A percentile compares a stretch with the other conserved stretches of the same genome.
Conservation (phyloP, 2,888 invertebrate genomes). For the Drosophila atripex region DNA sequence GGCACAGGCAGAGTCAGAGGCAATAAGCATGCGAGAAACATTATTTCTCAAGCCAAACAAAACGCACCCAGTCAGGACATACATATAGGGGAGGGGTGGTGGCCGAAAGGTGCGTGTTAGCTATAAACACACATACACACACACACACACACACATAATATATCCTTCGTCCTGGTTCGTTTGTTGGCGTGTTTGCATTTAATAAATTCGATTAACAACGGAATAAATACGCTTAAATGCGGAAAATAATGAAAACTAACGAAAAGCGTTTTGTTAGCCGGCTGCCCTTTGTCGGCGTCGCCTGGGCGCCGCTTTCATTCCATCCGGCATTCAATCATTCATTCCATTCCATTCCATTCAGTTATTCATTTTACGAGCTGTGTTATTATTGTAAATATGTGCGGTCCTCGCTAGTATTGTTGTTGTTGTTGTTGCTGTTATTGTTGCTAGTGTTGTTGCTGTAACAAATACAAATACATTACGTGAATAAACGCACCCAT, state of each 20-base stretch:
- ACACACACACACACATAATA: not conserved
- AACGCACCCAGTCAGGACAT: constrained; percentile 65
- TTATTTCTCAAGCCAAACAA: constrained; percentile 74
- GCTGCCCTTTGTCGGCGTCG: constrained; percentile 38
- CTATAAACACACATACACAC: constrained; percentile 2
- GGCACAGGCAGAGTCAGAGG: constrained; percentile 8
- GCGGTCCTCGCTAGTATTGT: constrained; percentile 25
- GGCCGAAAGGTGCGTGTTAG: constrained; percentile 55
- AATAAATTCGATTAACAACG: constrained; percentile 82
- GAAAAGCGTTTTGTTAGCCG: constrained; percentile 78
- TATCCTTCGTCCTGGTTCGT: constrained; percentile 25
- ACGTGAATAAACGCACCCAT: constrained; percentile 82
- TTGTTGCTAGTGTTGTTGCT: constrained; percentile 55
- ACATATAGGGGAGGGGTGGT: constrained; percentile 5
- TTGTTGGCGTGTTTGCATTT: constrained; percentile 81
- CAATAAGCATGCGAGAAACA: constrained; percentile 72
- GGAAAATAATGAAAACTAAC: constrained; percentile 81
- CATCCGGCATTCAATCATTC: constrained; percentile 77
- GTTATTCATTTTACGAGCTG: constrained; percentile 80
- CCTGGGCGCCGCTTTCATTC: constrained; percentile 73
- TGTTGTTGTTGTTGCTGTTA: constrained; percentile 56
- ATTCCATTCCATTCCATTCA: constrained; percentile 74
- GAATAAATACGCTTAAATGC: constrained; percentile 81
- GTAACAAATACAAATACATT: constrained; percentile 80
- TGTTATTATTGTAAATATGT: constrained; percentile 79